Evolutionary conservation across 2,888 invertebrate species (phyloP).

Genomic region (Resseliella maxima): DNA sequence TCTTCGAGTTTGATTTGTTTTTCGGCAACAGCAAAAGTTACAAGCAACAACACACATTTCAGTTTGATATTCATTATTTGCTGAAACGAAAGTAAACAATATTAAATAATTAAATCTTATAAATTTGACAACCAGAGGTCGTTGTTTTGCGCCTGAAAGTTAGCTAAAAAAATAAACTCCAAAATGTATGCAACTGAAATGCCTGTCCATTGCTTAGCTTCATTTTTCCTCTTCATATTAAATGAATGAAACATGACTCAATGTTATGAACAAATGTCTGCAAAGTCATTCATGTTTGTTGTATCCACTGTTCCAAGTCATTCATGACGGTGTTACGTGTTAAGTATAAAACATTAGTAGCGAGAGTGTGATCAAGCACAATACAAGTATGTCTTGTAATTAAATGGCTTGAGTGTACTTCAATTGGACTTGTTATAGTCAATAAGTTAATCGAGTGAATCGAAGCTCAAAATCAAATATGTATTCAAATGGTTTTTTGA

Average conservation of each 20-base stretch:
- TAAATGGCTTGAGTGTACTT: neutral
- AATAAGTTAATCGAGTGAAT: neutral
- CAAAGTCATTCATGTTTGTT: neutral
- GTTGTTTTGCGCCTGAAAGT: neutral
- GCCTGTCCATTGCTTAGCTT: neutral
- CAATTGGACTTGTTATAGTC: neutral
- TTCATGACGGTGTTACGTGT: neutral
- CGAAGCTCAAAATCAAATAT: neutral
- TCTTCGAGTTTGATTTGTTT: slow-evolving; percentile 77
- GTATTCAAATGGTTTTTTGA: neutral
- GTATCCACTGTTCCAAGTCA: neutral
- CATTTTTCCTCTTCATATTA: neutral
- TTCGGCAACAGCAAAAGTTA: slow-evolving; percentile 20
- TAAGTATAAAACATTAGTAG: neutral
- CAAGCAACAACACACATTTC: slow-evolving; percentile 16
- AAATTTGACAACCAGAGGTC: neutral
- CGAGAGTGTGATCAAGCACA: neutral
- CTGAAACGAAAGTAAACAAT: neutral
- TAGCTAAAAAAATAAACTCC: neutral
- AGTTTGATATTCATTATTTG: slow-evolving; percentile 1
- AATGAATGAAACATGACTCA: neutral
- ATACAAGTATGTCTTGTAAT: neutral
- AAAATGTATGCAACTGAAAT: neutral
- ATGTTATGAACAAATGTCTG: neutral
- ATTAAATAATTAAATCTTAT: too few relatives aligned